A percentile compares a stretch with the other conserved stretches of the same genome.
phyloP scores from a whole-genome alignment of 1,140 invertebrate genomes.

The Choristoneura fumiferana region DNA sequence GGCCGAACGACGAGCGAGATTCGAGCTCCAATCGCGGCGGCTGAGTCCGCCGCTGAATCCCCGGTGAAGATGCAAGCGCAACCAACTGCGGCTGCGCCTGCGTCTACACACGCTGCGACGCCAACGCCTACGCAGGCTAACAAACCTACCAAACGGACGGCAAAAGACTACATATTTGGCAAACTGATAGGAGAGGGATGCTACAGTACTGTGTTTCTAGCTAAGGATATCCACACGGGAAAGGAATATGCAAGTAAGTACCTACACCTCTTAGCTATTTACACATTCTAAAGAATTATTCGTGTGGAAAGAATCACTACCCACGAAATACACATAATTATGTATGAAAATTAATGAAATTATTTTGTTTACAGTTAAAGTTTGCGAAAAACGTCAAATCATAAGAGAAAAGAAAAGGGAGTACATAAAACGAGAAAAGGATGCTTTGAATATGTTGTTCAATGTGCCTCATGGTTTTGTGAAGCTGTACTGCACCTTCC shows the following conservation, averaged over 20 bases:
- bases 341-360: conserved; percentile 25
- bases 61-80: conserved; percentile 68
- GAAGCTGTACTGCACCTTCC: conserved; percentile 97
- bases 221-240: conserved; percentile 92
- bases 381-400: conserved; percentile 96
- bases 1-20: conserved; percentile 60
- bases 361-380: conserved; percentile 90
- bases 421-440: conserved; percentile 95
- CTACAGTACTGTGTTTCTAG: conserved; percentile 96
- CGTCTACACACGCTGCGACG: conserved; percentile 47
- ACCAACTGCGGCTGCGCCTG: conserved; percentile 48
- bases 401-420: conserved; percentile 95
- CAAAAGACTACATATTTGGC: conserved; percentile 96
- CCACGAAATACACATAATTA: conserved; percentile 29
- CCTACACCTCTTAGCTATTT: too few relatives aligned
- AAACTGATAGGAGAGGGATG: conserved; percentile 98
- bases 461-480: conserved; percentile 90
- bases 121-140: conserved; percentile 68
- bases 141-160: conserved; percentile 82
- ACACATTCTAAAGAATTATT: too few relatives aligned
- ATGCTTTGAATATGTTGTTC: conserved; percentile 89
- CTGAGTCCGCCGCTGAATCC: conserved; percentile 56
- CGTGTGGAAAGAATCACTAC: too few relatives aligned
- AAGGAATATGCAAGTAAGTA: conserved; percentile 96
- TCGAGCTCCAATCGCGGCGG: conserved; percentile 61